These are phyloP conservation scores for Ranitomeya variabilis DNA, from an alignment of 2,113 vertebrate genomes.

Conservation along the genomic window DNA sequence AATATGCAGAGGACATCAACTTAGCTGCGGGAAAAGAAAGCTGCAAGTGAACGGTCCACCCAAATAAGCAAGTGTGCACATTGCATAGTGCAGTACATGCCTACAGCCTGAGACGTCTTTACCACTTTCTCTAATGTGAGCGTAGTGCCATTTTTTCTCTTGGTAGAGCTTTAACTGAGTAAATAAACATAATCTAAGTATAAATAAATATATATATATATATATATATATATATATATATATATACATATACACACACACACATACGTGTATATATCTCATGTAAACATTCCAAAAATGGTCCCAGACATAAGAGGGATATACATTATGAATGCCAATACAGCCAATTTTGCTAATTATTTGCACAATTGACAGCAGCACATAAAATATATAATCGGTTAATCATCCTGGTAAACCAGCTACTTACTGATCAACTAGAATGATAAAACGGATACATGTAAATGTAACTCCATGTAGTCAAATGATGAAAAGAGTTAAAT, in stretches of 20 bases:
- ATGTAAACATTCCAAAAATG: neutral
- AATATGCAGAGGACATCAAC: neutral
- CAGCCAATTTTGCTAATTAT: slow-evolving; percentile 28
- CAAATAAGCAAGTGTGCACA: neutral
- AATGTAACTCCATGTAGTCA: neutral
- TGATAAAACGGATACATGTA: neutral
- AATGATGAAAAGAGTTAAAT: neutral
- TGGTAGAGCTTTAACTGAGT: neutral
- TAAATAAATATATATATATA: too few species aligned
- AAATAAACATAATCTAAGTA: too few species aligned
- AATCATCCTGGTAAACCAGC: neutral
- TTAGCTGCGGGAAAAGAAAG: neutral
- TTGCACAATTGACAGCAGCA: neutral
- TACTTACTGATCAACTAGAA: neutral
- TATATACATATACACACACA: too few species aligned
- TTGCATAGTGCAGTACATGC: too few species aligned
- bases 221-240: too few species aligned
- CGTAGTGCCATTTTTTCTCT: neutral
- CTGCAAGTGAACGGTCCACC: neutral
- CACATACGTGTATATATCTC: neutral
- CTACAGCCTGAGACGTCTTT: neutral
- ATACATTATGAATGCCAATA: neutral
- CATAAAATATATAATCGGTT: neutral
- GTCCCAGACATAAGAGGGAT: neutral
- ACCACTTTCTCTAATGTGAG: neutral